Evolutionary conservation across 2,797 vertebrate genomes (phyloP).

Genomic region (Agapornis canus): DNA sequence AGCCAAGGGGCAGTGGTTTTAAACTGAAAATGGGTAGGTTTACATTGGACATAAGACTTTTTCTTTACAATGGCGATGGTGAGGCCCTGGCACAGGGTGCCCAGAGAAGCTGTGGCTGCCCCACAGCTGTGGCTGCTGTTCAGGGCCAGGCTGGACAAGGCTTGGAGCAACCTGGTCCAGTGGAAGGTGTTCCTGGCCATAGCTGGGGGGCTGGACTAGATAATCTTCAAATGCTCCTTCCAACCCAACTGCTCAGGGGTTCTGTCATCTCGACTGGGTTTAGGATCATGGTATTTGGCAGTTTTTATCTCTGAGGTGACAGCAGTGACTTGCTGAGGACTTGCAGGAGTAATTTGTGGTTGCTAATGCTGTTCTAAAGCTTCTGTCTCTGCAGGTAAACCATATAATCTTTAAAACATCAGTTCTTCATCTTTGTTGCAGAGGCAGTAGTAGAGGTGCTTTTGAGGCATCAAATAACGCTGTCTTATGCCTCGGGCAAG

Average conservation of each 20-base stretch:
- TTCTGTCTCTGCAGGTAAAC: neutral
- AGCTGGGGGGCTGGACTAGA: neutral
- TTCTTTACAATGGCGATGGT: rapidly evolving
- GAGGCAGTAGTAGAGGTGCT: neutral
- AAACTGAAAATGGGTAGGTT: neutral
- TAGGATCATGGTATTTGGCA: neutral
- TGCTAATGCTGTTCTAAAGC: neutral
- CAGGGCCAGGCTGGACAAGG: rapidly evolving
- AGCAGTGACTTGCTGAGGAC: neutral
- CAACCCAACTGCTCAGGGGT: neutral
- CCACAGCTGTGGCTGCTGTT: no score
- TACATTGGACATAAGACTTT: neutral
- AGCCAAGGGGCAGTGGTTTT: neutral
- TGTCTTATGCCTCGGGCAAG: rapidly evolving
- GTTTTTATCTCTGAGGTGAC: neutral
- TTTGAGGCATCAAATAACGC: neutral
- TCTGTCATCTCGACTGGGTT: neutral
- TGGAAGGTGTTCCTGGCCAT: neutral
- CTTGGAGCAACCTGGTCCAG: neutral
- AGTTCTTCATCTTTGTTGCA: neutral
- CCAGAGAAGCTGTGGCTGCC: neutral
- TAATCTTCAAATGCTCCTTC: neutral
- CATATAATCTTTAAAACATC: neutral
- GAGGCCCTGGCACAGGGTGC: rapidly evolving
- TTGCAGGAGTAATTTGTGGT: neutral